Base-by-base conservation (phyloP, 2,888 invertebrate genomes). In the Cataglyphis altisquamis region DNA sequence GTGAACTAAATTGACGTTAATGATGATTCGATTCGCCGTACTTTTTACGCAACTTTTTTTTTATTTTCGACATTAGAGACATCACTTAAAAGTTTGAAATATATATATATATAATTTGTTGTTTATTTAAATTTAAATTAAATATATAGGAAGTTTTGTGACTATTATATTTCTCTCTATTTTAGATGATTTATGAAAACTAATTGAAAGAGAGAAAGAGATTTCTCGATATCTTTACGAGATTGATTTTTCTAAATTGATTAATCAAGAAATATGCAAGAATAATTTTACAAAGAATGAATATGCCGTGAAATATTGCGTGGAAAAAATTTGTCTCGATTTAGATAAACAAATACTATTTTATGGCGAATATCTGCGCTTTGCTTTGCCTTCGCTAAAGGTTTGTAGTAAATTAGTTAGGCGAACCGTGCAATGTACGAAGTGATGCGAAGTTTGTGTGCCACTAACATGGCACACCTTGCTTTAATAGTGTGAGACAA, bases 401-500 rank as follows among this genome's bases (percentile, higher is more conserved):
- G 68, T 77, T 77, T 8, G 29, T 41, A 21, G 29, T 29, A 29
- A 77, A 77, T 77, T 68, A 21, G 55, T 36, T 52, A 52, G 66
- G 29, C 25, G 29, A 39, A 57, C 77, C 39, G 55, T 15, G 55
- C 25, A 48, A 64, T 48, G 66, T 25, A 36, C 52, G 41, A 60
- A 78, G 70, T 21, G 41, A 55, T 21, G 57, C 32, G 3, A 60
- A 78, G 25, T 80, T 73, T 21, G 15, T 21, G 15, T 21, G 21
- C 36, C 6, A 8, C 32, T 8, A 55, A 55, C 70, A 15, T 12
- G 12, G 36, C 32, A 12, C 72, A 73, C 32, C 32, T 41, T 21
- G 70, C 70, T 73, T 77, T 72, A 48, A 80, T 45, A 21, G 32
- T n/a, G 72, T 36, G 41, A 80, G 57, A 72, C 78, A 80, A 80